Evolutionary conservation across 2,797 vertebrate genomes (phyloP), one percentile per base, ranked within the genome.

Genomic region (Catharus ustulatus): DNA sequence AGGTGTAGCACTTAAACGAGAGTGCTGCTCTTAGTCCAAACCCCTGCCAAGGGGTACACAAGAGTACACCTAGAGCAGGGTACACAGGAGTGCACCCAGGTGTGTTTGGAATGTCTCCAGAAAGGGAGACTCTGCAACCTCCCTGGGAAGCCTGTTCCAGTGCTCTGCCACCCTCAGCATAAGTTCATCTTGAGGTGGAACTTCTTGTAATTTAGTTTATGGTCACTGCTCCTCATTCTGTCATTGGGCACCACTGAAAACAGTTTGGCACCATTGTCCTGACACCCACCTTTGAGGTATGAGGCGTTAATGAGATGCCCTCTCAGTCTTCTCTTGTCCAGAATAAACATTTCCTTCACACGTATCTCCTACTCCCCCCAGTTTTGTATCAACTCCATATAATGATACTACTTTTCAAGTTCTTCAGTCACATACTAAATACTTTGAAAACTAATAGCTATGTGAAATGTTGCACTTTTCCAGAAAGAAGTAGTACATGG

Each of bases 1-100:
- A 49, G 2, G 4, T 1, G 1, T 13, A 78, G 62, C 38, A 75
- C n/a, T 75, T 78, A 22, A 1, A n/a, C 27, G 1, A 1, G 13
- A 71, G 29, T 26, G 21, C 57, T 83, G 34, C 43, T 79, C 40
- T 58, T 66, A 24, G 40, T 46, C 24, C 24, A 64, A 63, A n/a
- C 2, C 3, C 21, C 38, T 58, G 52, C 17, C 64, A 77, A 71
- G 20, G 10, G 29, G 51, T 30, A 52, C 27, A 29, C n/a, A 40
- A 38, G 58, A 21, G 45, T 34, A 52, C 38, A 71, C 38, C 38
- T 16, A 52, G 3, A 71, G 29, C 24, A 64, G 38, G 12, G 13
- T 30, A 22, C 51, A 71, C 18, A 32, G 13, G 29, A 77, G 11
- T 0, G 2, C 21, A n/a, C 52, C 21, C 29, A 52, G 18, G 22